Base-by-base conservation (phyloP, 2,888 invertebrate species). In the Sminthurinus aureus region DNA sequence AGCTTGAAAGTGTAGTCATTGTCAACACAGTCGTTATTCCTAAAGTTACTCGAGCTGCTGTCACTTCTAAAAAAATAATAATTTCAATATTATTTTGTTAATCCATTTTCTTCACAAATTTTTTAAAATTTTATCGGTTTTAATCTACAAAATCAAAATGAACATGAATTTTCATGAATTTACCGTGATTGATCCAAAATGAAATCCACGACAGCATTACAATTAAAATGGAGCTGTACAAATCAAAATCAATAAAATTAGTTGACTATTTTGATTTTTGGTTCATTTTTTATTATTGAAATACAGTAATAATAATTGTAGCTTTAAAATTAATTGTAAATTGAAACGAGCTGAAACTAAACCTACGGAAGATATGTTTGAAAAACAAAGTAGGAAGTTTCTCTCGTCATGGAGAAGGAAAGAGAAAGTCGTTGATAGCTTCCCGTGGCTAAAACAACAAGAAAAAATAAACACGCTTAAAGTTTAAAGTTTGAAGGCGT, bases 11-110 rank as follows among this genome's bases (percentile, higher is more conserved):
- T 6, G 92, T 93, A 2, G 92, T 93, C 92, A 93, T 93, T 0
- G 93, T 93, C 82, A 93, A 89, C 66, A 93, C 92, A 6, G 93
- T 93, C 13, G 93, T 93, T 82, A 93, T 93, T 64, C 93, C 92
- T 84, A 93, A 89, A 11, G 92, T 92, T 0, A 93, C 93, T 82
- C 93, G 89, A 52, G 93, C 93, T 18, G 92, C 84, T 13, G 80
- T 58, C 8, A 74, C 84, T 58, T 84, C 38, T 38, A 38, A 38
- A 38, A 38, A 38, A 38, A 38, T 38, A 38, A 38, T 4, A n/a
- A n/a, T n/a, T n/a, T n/a, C n/a, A n/a, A n/a, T n/a, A n/a, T n/a
- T n/a, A n/a, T n/a, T n/a, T n/a, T n/a, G n/a, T n/a, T n/a, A n/a
- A n/a, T n/a, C n/a, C n/a, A n/a, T n/a, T n/a, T n/a, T n/a, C n/a